Evolutionary conservation across 2,797 vertebrate genomes (phyloP), one percentile per base, ranked within the genome.

Genomic region (Pygocentrus nattereri): DNA sequence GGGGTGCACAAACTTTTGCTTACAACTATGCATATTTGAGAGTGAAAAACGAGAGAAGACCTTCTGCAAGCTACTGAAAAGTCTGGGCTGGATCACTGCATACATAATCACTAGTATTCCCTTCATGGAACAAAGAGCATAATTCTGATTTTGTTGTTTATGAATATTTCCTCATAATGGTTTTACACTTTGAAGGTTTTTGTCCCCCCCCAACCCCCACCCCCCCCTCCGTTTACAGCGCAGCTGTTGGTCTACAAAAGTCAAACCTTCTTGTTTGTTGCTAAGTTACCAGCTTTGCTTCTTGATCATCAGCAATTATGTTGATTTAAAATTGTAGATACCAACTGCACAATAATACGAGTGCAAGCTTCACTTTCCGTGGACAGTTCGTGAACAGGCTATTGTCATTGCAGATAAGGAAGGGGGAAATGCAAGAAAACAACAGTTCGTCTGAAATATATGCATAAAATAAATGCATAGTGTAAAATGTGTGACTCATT

Each of bases 281-380:
- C 64, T n/a, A 38, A 67, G 64, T 67, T 67, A 41, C 34, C 49
- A 10, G 49, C 49, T 72, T 31, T 54, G 27, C 70, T 54, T 31
- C 70, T 54, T 1, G 0, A 19, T 50, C 71, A 71, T 71, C 68
- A 72, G 8, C 10, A 16, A 31, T 50, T 27, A 70, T 50, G 44
- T 70, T 70, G 6, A 70, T 70, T 70, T 71, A 18, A 72, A 72
- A 52, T 19, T 27, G 6, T 27, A 34, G 10, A 54, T 30, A 44
- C 25, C 11, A 50, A 54, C 8, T 54, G 49, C 25, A 30, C 50
- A 49, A 70, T 8, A 49, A 70, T 21, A 47, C 34, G 12, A 23
- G 34, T 38, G 68, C 30, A 38, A 41, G 47, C 5, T 19, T 71
- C 10, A 19, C 15, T 54, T 31, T 41, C 12, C 49, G 68, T 52